Percentiles rank a stretch among this genome's conserved stretches.
phyloP scores from a whole-genome alignment of 2,797 vertebrate genomes.

The Phyllotis vaccarum region DNA sequence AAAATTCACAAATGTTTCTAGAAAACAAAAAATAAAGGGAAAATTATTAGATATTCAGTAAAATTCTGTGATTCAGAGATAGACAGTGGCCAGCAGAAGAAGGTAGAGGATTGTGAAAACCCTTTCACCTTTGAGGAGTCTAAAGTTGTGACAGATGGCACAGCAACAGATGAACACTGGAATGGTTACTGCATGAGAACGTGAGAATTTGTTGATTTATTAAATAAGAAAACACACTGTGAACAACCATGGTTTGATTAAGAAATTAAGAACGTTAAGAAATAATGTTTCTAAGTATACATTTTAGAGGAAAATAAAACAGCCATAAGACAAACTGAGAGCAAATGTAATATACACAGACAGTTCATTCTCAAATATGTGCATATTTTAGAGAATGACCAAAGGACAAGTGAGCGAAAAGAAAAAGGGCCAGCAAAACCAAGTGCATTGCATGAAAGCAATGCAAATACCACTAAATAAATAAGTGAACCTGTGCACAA shows the following conservation, averaged over 20 bases:
- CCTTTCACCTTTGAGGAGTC: not conserved
- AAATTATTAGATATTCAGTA: not conserved
- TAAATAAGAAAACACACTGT: not conserved
- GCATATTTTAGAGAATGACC: not conserved
- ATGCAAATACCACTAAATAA: not conserved
- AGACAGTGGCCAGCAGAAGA: not conserved
- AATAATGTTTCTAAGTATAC: not conserved
- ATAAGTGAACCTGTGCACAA: not conserved
- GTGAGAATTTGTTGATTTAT: not conserved
- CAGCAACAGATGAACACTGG: not conserved
- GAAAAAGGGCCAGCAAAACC: not conserved
- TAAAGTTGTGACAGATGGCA: not conserved
- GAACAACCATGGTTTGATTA: not conserved
- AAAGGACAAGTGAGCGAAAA: not conserved
- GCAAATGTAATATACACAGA: not conserved
- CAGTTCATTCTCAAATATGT: slow-evolving; percentile 9
- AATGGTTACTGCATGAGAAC: not conserved
- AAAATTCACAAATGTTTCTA: not conserved
- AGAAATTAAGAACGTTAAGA: not conserved
- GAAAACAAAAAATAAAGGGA: not conserved
- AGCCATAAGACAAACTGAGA: not conserved
- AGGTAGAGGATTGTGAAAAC: not conserved
- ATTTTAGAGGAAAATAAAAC: not conserved
- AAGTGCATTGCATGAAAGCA: not conserved
- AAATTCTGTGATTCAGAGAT: not conserved